Conservation (phyloP, 2,797 vertebrate species). For the Mormyrus hasselquistii region DNA sequence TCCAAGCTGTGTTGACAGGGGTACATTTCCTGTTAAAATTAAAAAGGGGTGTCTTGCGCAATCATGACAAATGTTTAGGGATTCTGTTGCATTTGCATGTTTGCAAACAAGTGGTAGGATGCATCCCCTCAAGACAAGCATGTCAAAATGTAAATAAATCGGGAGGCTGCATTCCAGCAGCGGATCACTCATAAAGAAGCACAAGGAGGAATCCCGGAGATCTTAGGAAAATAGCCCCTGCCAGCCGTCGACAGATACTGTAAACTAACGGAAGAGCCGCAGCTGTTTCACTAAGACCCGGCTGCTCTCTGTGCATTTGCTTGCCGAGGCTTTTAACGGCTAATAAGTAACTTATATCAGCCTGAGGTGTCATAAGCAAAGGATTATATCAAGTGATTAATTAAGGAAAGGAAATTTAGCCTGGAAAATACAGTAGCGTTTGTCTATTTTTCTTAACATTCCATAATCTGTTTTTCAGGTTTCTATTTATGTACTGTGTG, state of each 20-base stretch:
- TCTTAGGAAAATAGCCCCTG: background rate
- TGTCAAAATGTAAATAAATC: background rate
- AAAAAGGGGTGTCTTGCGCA: background rate
- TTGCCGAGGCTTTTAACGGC: background rate
- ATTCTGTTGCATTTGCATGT: slow-evolving; percentile 1
- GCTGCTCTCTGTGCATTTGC: background rate
- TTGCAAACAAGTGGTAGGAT: background rate
- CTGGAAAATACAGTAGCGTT: background rate
- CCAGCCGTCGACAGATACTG: background rate
- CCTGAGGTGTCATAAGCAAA: background rate
- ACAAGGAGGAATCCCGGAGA: background rate
- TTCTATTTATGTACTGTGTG: background rate
- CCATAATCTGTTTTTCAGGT: background rate
- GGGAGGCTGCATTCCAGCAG: background rate
- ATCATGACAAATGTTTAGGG: background rate
- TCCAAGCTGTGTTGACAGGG: slow-evolving; percentile 22
- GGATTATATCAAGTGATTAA: background rate
- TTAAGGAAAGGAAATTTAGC: slow-evolving; percentile 4
- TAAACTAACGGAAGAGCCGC: background rate
- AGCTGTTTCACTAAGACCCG: background rate
- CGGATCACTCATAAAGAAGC: background rate
- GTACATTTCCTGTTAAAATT: background rate
- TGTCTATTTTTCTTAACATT: background rate
- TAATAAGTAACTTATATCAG: background rate
- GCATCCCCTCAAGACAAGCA: background rate